Conservation (phyloP, 2,113 vertebrate genomes). For the Pionites leucogaster region DNA sequence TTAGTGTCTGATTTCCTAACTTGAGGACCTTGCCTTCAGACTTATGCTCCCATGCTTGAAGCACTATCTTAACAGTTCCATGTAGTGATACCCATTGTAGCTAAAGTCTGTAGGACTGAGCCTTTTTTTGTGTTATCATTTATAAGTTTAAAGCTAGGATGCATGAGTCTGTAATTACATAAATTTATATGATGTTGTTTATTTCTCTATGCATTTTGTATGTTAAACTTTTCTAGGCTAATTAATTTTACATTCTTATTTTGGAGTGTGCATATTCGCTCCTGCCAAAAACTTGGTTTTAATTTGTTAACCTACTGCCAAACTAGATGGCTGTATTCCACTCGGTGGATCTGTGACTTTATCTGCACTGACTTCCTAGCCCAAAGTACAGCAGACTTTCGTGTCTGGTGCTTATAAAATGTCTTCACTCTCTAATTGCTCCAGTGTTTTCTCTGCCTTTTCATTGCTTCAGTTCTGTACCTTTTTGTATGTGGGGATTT, state of each 20-base stretch:
- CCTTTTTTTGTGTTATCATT: not conserved
- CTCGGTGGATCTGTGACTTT: not conserved
- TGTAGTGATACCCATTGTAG: not conserved
- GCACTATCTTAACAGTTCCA: not conserved
- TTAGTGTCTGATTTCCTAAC: not conserved
- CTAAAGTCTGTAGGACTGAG: not conserved
- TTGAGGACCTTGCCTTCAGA: not conserved
- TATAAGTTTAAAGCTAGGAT: not conserved
- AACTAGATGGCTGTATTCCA: not conserved
- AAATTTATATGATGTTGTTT: not conserved
- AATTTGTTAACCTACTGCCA: not conserved
- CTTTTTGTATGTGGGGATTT: not conserved
- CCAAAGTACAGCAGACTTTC: not conserved
- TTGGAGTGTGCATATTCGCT: not conserved
- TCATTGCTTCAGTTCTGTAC: not conserved
- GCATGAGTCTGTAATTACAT: not conserved
- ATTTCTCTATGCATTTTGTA: not conserved
- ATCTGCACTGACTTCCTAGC: not conserved
- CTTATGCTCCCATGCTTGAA: not conserved
- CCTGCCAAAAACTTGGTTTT: not conserved
- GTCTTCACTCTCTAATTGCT: not conserved
- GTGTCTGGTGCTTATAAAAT: not conserved
- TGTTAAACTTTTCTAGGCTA: not conserved
- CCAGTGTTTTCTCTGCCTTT: not conserved
- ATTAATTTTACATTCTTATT: not conserved